These are phyloP conservation scores for Drosophila kokeensis DNA, from an alignment of 2,888 invertebrate species.

Conservation along the genomic window DNA sequence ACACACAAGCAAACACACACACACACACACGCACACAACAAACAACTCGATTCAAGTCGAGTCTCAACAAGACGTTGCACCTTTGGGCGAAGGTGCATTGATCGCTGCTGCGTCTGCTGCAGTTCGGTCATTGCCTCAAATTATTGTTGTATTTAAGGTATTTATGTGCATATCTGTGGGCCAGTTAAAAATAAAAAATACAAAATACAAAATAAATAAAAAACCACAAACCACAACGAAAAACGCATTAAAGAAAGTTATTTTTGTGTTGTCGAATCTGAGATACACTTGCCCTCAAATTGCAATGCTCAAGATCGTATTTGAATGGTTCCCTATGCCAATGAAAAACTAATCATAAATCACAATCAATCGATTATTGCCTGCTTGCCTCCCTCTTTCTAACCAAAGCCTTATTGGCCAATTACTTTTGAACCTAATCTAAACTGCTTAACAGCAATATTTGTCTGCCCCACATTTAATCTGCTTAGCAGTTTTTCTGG, in stretches of 20 bases:
- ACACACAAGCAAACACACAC: constrained; percentile 14
- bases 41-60: constrained; percentile 23
- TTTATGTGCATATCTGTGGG: constrained; percentile 39
- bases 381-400: too few species aligned
- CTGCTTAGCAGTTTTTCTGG: background rate
- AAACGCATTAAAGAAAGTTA: constrained; percentile 11
- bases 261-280: background rate
- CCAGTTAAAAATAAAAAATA: constrained; percentile 12
- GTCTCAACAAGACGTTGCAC: constrained; percentile 69
- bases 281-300: constrained; percentile 7
- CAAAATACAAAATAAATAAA: constrained; percentile 10
- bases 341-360: background rate
- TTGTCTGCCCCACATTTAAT: background rate
- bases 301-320: background rate
- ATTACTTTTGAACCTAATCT: background rate
- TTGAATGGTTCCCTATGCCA: background rate
- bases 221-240: constrained; percentile 4
- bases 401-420: background rate
- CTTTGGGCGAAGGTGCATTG: constrained; percentile 78
- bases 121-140: constrained; percentile 56
- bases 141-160: constrained; percentile 57
- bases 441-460: background rate
- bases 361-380: too few species aligned
- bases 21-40: constrained; percentile 14
- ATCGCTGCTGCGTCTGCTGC: constrained; percentile 59